These are phyloP conservation scores for Phrynosoma platyrhinos DNA, from an alignment of 2,113 vertebrate genomes.

Conservation along the genomic window DNA sequence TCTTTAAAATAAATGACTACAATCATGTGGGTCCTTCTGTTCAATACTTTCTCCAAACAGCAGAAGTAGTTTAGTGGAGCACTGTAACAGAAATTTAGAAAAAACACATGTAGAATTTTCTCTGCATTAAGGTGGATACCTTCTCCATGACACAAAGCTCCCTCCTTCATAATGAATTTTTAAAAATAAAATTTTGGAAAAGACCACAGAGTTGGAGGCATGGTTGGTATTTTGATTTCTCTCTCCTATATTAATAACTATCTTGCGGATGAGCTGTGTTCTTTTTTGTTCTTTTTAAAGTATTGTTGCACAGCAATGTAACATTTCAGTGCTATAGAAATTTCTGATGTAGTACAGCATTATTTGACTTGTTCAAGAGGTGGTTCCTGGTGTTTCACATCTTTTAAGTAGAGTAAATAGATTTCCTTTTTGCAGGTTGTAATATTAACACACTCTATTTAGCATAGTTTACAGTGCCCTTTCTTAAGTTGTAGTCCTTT, in stretches of 20 bases:
- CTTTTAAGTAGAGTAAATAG: too few species aligned
- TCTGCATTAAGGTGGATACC: slow-evolving; percentile 42
- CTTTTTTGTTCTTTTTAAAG: too few species aligned
- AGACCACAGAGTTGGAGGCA: slow-evolving; percentile 3
- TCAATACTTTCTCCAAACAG: slow-evolving; percentile 9
- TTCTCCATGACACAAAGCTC: neutral
- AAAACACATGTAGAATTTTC: slow-evolving; percentile 5
- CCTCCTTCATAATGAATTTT: slow-evolving; percentile 13
- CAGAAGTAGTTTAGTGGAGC: slow-evolving; percentile 37
- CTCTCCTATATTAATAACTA: neutral
- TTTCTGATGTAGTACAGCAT: neutral
- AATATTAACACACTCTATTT: too few species aligned
- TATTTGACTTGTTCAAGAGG: too few species aligned
- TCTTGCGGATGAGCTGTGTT: neutral
- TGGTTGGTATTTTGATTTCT: neutral
- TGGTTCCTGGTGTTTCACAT: too few species aligned
- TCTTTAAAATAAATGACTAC: slow-evolving; percentile 36
- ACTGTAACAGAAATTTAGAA: slow-evolving; percentile 30
- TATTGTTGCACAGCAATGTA: fast-evolving
- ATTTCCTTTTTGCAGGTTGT: too few species aligned
- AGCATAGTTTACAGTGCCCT: too few species aligned
- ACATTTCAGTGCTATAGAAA: neutral
- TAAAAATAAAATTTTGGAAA: neutral
- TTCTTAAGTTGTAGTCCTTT: too few species aligned
- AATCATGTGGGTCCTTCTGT: slow-evolving; percentile 10